These are phyloP conservation scores for Andrena cerasifolii DNA, from an alignment of 1,140 invertebrate species.

Conservation along the genomic window DNA sequence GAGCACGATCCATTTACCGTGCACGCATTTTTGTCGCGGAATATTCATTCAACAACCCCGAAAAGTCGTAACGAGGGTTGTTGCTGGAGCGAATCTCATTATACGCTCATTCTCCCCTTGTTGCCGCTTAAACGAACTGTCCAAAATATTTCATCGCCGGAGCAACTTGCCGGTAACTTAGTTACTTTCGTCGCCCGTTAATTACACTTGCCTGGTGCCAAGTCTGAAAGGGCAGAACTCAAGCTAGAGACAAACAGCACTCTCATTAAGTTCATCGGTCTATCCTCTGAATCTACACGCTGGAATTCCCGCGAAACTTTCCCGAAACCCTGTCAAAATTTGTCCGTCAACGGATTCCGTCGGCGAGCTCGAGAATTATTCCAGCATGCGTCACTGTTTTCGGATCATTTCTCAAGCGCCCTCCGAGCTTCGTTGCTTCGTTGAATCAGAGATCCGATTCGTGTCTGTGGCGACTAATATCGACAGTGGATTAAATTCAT, in stretches of 20 bases:
- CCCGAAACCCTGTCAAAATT: no score
- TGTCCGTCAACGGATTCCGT: not conserved
- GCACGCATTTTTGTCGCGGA: no score
- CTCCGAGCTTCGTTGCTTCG: no score
- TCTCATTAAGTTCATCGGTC: slow-evolving; percentile 12
- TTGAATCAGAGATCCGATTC: no score
- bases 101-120: not conserved
- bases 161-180: not conserved
- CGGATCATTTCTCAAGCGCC: no score
- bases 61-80: no score
- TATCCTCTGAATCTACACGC: not conserved
- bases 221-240: slow-evolving; percentile 10
- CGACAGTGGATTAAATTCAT: no score
- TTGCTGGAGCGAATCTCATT: not conserved
- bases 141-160: not conserved
- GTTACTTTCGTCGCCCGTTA: slow-evolving; percentile 10
- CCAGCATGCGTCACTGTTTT: not conserved
- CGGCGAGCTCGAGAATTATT: not conserved
- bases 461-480: no score
- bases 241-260: slow-evolving; percentile 9
- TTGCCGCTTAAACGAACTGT: not conserved
- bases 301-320: not conserved
- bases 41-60: no score
- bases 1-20: no score
- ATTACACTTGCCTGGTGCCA: not conserved